Percentiles rank a stretch among this genome's conserved stretches.
Conservation (phyloP, 2,888 invertebrate species). For the Rambutsinella grinnellia region DNA sequence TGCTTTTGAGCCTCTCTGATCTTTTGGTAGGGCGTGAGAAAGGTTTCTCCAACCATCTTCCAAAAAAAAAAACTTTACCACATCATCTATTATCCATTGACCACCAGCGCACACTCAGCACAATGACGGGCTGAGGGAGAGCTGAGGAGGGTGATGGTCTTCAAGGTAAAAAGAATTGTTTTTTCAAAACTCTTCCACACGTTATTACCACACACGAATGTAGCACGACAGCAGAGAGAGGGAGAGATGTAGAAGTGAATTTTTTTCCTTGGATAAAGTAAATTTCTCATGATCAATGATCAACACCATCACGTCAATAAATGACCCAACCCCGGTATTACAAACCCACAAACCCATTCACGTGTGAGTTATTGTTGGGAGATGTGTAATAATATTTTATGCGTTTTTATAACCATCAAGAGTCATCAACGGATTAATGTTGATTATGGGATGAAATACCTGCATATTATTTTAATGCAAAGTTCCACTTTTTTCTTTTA, state of each 20-base stretch:
- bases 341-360: conserved; percentile 47
- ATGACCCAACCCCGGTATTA: conserved; percentile 7
- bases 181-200: not conserved
- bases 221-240: not conserved
- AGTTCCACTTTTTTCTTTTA: too few relatives aligned
- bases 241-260: too few relatives aligned
- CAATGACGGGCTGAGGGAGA: conserved; percentile 52
- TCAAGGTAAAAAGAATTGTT: conserved; percentile 11
- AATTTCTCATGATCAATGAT: too few relatives aligned
- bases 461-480: not conserved
- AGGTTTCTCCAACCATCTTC: conserved; percentile 59
- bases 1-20: not conserved
- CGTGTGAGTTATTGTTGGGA: not conserved
- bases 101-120: conserved; percentile 56
- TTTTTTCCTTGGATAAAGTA: too few relatives aligned
- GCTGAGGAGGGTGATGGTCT: conserved; percentile 39
- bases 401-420: not conserved
- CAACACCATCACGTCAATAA: not conserved
- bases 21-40: conserved; percentile 64
- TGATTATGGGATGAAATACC: not conserved
- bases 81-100: conserved; percentile 56
- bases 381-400: not conserved
- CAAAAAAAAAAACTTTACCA: conserved; percentile 20
- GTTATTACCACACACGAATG: not conserved
- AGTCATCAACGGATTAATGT: not conserved